Conservation (phyloP, 2,113 vertebrate species). For the Hippoglossus stenolepis region DNA sequence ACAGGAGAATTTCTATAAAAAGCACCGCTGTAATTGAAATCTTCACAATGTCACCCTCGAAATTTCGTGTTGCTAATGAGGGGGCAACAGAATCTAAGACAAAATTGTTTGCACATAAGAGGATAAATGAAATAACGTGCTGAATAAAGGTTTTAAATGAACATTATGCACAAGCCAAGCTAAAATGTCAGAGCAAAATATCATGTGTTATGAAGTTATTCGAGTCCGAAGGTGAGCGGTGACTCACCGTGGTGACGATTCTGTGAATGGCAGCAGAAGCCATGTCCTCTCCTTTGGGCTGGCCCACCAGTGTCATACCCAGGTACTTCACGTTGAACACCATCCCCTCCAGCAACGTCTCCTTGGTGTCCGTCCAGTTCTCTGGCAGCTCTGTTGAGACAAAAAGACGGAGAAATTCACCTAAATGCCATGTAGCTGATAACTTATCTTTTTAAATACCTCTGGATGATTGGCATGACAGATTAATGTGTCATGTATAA, state of each 20-base stretch:
- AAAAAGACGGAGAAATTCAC: slow-evolving; percentile 5
- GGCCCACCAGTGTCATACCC: slow-evolving; percentile 92
- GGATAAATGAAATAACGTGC: not conserved
- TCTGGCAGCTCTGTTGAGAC: slow-evolving; percentile 86
- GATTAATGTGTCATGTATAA: too few species aligned
- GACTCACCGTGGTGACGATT: slow-evolving; percentile 87
- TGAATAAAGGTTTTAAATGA: too few species aligned
- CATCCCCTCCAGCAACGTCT: slow-evolving; percentile 91
- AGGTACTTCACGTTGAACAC: slow-evolving; percentile 91
- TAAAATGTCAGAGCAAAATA: not conserved
- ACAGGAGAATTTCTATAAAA: slow-evolving; percentile 45
- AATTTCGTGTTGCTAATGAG: not conserved
- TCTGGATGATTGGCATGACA: too few species aligned
- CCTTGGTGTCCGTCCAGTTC: slow-evolving; percentile 90
- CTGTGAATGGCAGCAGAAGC: slow-evolving; percentile 89
- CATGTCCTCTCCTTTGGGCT: slow-evolving; percentile 94
- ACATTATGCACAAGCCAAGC: too few species aligned
- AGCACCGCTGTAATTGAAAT: slow-evolving; percentile 39
- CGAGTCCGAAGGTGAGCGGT: not conserved
- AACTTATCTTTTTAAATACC: not conserved
- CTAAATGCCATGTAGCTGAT: not conserved
- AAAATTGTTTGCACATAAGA: not conserved
- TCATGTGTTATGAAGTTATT: not conserved
- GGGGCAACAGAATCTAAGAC: not conserved
- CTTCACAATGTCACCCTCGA: slow-evolving; percentile 27